These are phyloP conservation scores for Scolopax mira DNA, from an alignment of 2,113 vertebrate genomes.

Conservation along the genomic window DNA sequence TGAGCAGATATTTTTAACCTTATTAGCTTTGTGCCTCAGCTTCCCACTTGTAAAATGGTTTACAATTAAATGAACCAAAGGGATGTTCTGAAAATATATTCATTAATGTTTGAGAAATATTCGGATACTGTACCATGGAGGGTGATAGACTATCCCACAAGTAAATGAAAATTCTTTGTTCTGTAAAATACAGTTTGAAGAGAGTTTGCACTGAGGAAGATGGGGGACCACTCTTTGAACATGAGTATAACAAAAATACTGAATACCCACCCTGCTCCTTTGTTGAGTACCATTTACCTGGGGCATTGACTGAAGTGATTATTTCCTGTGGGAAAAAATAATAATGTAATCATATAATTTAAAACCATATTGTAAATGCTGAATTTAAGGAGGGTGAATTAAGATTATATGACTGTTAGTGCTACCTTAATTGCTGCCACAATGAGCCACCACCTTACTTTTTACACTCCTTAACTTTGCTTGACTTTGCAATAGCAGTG, in stretches of 20 bases:
- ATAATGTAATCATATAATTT: not conserved
- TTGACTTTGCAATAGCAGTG: not conserved
- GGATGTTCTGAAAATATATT: constrained; percentile 58
- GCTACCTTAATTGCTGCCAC: not conserved
- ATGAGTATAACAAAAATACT: not conserved
- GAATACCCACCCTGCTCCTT: not conserved
- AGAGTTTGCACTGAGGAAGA: not conserved
- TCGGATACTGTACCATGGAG: constrained; percentile 14
- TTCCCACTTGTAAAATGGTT: constrained; percentile 52
- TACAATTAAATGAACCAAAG: constrained; percentile 62
- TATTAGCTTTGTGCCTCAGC: constrained; percentile 67
- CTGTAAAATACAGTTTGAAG: not conserved
- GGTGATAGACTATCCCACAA: not conserved
- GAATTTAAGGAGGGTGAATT: not conserved
- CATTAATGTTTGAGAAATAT: constrained; percentile 58
- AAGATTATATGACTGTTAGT: not conserved
- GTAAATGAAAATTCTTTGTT: constrained; percentile 22
- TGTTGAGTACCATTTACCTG: not conserved
- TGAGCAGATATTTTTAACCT: constrained; percentile 60
- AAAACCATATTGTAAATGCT: not conserved
- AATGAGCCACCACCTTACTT: not conserved
- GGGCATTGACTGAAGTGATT: not conserved
- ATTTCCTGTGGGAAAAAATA: not conserved
- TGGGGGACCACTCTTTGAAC: not conserved
- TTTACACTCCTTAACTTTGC: not conserved